Evolutionary conservation across 2,888 invertebrate species (phyloP), one percentile per base, ranked within the genome.

Genomic region (Neuroscelio doddi): DNA sequence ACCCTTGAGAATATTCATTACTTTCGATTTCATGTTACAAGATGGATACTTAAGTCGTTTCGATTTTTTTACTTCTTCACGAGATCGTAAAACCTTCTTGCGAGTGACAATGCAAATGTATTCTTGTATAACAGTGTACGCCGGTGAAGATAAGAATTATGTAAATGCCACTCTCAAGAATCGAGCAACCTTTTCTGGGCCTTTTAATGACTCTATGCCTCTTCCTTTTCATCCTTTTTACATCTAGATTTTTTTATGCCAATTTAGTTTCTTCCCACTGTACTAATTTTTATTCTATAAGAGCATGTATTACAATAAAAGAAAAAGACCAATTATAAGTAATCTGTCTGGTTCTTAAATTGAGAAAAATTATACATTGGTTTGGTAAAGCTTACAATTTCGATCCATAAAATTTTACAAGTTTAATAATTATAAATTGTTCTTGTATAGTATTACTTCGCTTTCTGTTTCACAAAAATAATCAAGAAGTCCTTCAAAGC

Each of bases 11-110:
- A 32, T 29, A 17, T 34, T 34, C 34, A 36, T 10, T 44, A 38
- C 57, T 57, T 42, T 57, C 50, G 41, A 50, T 16, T 44, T 29
- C 52, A 15, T 51, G 41, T 41, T 41, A 41, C 41, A 10, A 52
- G 52, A 41, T 46, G 46, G 47, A 47, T 34, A 46, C 38, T 58
- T 45, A 46, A 30, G 29, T 51, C 17, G 51, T 32, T 47, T 50
- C 17, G 45, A 58, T 17, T 45, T 58, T 57, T 50, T 45, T 24
- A 29, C 42, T 38, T 45, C 38, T 41, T 32, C 26, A 10, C 39
- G 55, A 39, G 26, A 56, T 42, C 41, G 42, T 32, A 27, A 49
- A 47, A 49, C 27, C 26, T 55, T 34, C 41, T 58, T 45, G 34
- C 38, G 14, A 17, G 26, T 29, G 38, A 24, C 51, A 36, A 51